These are phyloP conservation scores for Vombatus ursinus DNA, from an alignment of 2,113 vertebrate genomes.

Conservation along the genomic window DNA sequence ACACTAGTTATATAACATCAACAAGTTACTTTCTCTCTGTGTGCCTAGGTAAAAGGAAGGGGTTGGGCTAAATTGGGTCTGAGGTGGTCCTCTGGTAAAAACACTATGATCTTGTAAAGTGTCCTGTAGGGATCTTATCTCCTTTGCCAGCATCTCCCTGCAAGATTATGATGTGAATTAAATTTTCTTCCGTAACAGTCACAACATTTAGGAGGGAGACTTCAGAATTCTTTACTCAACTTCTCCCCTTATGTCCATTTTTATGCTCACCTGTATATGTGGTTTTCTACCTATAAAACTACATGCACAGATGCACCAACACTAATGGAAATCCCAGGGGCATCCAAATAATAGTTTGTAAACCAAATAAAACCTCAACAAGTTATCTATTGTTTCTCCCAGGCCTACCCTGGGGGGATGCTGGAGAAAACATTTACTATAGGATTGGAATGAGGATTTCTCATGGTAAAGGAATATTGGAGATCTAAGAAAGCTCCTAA, in stretches of 20 bases:
- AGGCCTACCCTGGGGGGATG: too few relatives aligned
- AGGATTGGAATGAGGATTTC: background rate
- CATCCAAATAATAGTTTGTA: background rate
- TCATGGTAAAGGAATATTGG: background rate
- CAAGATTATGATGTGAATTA: background rate
- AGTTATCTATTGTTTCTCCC: too few relatives aligned
- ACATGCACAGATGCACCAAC: background rate
- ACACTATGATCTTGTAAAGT: background rate
- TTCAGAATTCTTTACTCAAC: background rate
- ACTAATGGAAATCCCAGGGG: background rate
- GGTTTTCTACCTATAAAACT: background rate
- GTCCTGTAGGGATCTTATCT: background rate
- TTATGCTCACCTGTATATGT: background rate
- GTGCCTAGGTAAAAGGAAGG: background rate
- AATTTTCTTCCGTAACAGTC: background rate
- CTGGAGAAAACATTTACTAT: background rate
- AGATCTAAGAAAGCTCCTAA: background rate
- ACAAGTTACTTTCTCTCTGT: background rate
- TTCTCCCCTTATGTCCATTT: background rate
- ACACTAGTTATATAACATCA: background rate
- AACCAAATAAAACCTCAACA: too few relatives aligned
- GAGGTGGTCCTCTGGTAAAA: background rate
- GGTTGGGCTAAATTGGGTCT: background rate
- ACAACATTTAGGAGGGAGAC: background rate
- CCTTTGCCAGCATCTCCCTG: background rate